Evolutionary conservation across 2,888 invertebrate species (phyloP).

Genomic region (Apeira syringaria): DNA sequence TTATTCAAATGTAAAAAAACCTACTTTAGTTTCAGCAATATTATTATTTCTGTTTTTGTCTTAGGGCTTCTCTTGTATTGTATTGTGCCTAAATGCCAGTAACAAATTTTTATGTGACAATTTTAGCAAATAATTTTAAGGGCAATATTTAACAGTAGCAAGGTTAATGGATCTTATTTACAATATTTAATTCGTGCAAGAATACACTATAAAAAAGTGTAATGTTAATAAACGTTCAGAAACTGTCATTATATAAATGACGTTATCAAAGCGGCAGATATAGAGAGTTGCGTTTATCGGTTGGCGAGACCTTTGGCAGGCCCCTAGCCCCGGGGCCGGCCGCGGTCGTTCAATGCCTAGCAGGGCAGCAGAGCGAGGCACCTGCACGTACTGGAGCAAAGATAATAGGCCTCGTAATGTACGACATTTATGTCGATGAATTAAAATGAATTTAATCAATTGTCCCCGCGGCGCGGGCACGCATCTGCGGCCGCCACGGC

Average conservation of each 20-base stretch:
- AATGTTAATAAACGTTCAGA: conserved; percentile 25
- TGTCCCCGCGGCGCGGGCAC: conserved; percentile 60
- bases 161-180: no score
- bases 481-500: conserved; percentile 54
- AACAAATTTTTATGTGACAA: no score
- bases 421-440: conserved; percentile 68
- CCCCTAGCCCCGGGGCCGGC: conserved; percentile 5
- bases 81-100: no score
- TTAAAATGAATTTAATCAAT: conserved; percentile 76
- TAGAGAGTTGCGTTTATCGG: conserved; percentile 49
- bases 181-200: no score
- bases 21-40: no score
- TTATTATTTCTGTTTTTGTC: no score
- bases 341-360: not conserved
- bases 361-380: conserved; percentile 32
- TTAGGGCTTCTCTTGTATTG: no score
- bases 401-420: conserved; percentile 66
- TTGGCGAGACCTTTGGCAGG: conserved; percentile 48
- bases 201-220: no score
- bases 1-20: no score
- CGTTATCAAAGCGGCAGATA: conserved; percentile 30
- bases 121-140: no score
- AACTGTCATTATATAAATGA: conserved; percentile 21
- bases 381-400: conserved; percentile 51
- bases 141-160: no score